Evolutionary conservation across 2,797 vertebrate species (phyloP), one percentile per base, ranked within the genome.

Genomic region (Psittacula echo): DNA sequence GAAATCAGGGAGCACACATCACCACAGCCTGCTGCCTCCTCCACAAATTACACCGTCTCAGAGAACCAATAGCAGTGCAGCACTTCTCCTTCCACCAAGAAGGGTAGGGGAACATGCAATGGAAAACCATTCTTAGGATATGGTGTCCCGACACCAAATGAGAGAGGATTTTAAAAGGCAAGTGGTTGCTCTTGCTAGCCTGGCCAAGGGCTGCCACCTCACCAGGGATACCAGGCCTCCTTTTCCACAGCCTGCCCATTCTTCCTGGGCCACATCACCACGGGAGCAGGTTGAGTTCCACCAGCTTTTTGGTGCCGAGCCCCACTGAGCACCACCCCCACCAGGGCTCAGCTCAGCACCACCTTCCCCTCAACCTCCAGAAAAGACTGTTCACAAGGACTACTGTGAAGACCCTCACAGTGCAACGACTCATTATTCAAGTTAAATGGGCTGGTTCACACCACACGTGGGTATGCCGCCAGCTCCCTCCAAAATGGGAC

Each of bases 391-490:
- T 44, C 67, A 65, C 64, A 50, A 76, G 50, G 13, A 45, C 42
- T 22, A 21, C 37, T 75, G 10, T 8, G 26, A 84, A 37, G 47
- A 86, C 50, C 41, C 70, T 95, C 60, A 76, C 60, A 70, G 51
- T 66, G 56, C 7, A 0, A 44, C 2, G 0, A 86, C 79, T 94
- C 74, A 91, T 37, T 60, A 39, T 75, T 93, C 60, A 6, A 58
- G 37, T 65, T 75, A 76, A 91, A 34, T 54, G 47, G 44, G 24
- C 47, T 88, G 22, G 50, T 87, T 96, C 37, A 87, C 9, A 42
- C 37, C 4, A 1, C 0, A 3, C 32, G 42, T 8, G 56, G 79
- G 21, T 24, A 30, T 1, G 1, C 17, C 0, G 0, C n/a, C 77
- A 70, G 6, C 30, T 67, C 56, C 26, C 58, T 73, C 42, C 67